Evolutionary conservation across 2,888 invertebrate species (phyloP), one percentile per base, ranked within the genome.

Genomic region (Teleogryllus oceanicus): DNA sequence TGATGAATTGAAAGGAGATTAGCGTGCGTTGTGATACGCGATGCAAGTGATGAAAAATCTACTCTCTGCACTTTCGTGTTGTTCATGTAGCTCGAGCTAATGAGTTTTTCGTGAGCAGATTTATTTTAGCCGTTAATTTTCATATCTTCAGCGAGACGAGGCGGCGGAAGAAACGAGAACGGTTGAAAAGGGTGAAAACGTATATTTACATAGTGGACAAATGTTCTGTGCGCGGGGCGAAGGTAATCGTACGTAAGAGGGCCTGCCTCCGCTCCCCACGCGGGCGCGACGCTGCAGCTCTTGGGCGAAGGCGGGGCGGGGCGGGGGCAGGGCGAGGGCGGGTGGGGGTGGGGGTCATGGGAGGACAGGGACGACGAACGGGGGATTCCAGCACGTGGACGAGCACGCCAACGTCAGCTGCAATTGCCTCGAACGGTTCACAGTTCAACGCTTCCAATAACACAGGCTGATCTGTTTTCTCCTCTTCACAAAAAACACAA

Each of bases 51-150:
- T 62, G 62, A 62, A 62, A 62, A 5, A 4, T 62, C 62, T 8
- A 62, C 62, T 62, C 62, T 62, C 62, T 62, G 18, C 62, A 62
- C 62, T 62, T 62, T 62, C 62, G 18, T 62, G 62, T 62, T 62
- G 18, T 62, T 62, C 62, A 62, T 62, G 62, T 62, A 16, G 4
- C 24, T 37, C 24, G 13, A 62, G 62, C 18, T 62, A 62, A 62
- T 62, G 62, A 62, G 62, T 62, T 62, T 62, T 62, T 62, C 62
- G 62, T 62, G 62, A 62, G 62, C 62, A 18, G 13, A 62, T 62
- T 62, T 62, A 62, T 62, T 62, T 62, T 62, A 62, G 62, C 18
- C 62, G 62, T 62, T 62, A 62, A 62, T 62, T 62, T 62, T 62
- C 62, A 62, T 62, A 62, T 62, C 62, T 62, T 62, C 16, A 62